Evolutionary conservation across 2,888 invertebrate genomes (phyloP), one percentile per base, ranked within the genome.

Genomic region (Cantharis nigra): DNA sequence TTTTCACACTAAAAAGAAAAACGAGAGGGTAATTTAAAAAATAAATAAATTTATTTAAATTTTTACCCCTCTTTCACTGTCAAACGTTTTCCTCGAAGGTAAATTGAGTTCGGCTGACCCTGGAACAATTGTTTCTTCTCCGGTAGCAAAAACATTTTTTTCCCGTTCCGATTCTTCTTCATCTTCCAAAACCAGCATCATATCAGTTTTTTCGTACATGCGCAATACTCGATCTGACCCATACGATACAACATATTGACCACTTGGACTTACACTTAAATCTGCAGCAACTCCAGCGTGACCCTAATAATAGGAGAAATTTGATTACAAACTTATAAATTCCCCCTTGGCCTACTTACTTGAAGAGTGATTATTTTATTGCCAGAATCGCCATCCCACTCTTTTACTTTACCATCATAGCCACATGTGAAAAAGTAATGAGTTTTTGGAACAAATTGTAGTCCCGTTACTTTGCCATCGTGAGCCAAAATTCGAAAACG

Each of bases 381-480:
- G 86, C 95, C 98, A 69, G 91, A 94, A 87, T 98, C 98, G 0
- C 93, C 98, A 88, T 99, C 99, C 98, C 99, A 99, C 86, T 99
- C 95, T 87, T 98, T 98, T 2, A 99, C 91, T 86, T 94, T 95
- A 0, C 97, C 97, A 88, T 99, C 99, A 87, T 97, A 98, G 0
- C 97, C 96, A 20, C 95, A 94, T 0, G 97, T 95, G 87, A 99
- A 98, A 86, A 99, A 94, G 87, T 97, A 93, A 88, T 98, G 98
- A 3, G 97, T 98, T 82, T 92, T 93, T 0, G 97, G 95, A 18
- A 98, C 93, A 86, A 99, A 99, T 84, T 94, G 93, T 33, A 99
- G 87, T 33, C 95, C 93, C 77, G 97, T 97, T 10, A 99, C 93
- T 0, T 98, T 96, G 88, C 98, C 98, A 84, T 98, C 97, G 88